Evolutionary conservation across 2,888 invertebrate species (phyloP).

Genomic region (Lapara coniferarum): DNA sequence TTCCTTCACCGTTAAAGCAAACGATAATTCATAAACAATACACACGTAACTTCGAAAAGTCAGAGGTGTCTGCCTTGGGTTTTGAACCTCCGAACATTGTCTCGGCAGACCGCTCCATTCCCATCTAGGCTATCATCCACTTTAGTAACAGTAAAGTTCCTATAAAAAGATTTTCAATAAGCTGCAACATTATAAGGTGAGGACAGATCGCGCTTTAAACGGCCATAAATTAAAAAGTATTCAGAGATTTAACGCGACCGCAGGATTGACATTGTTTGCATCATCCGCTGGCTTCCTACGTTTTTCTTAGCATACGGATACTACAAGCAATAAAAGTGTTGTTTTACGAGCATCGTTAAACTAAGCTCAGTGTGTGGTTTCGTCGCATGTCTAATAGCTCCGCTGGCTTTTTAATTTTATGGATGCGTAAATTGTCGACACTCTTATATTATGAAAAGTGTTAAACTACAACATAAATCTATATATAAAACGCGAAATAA

Average conservation of each 20-base stretch:
- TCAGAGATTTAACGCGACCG: slow-evolving; percentile 28
- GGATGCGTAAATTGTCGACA: slow-evolving; percentile 32
- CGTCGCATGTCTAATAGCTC: slow-evolving; percentile 50
- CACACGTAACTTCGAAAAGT: too few relatives aligned
- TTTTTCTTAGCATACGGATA: slow-evolving; percentile 30
- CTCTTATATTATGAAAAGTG: slow-evolving; percentile 30
- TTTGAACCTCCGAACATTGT: too few relatives aligned
- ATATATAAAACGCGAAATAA: slow-evolving; percentile 16
- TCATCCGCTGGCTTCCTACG: slow-evolving; percentile 25
- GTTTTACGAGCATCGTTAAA: slow-evolving; percentile 73
- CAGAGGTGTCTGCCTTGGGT: too few relatives aligned
- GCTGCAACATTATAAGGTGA: slow-evolving; percentile 9
- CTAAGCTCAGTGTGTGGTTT: slow-evolving; percentile 60
- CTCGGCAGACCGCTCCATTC: too few relatives aligned
- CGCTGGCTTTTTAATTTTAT: slow-evolving; percentile 59
- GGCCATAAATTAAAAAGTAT: slow-evolving; percentile 27
- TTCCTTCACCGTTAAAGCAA: too few relatives aligned
- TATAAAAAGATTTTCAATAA: not conserved
- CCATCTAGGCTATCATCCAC: too few relatives aligned
- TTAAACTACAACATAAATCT: slow-evolving; percentile 25
- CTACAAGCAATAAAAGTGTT: slow-evolving; percentile 61
- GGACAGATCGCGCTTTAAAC: slow-evolving; percentile 24
- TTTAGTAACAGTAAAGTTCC: too few relatives aligned
- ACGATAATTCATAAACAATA: too few relatives aligned
- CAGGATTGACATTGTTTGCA: slow-evolving; percentile 29